Percentiles rank a stretch among this genome's conserved stretches.
These are phyloP conservation scores for Dermochelys coriacea DNA, from an alignment of 2,797 vertebrate genomes.

Conservation along the genomic window DNA sequence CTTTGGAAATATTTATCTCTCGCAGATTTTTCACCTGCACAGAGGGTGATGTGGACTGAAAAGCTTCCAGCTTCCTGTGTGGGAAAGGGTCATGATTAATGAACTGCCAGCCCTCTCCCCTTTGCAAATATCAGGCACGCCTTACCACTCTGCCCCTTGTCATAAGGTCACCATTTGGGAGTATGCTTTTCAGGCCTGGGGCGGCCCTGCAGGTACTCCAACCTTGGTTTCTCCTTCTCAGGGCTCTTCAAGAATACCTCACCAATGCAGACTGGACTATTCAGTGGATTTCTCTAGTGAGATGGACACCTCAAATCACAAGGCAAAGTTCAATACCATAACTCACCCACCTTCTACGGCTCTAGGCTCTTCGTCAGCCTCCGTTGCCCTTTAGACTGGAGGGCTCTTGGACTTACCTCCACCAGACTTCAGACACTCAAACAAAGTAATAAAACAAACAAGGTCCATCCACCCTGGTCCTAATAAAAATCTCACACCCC, in stretches of 20 bases:
- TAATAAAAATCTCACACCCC: no score
- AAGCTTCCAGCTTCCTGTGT: background rate
- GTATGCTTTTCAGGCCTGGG: background rate
- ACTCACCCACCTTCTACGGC: background rate
- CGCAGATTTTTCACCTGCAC: constrained; percentile 46
- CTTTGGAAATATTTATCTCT: constrained; percentile 65
- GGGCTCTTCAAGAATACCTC: background rate
- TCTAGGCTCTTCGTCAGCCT: background rate
- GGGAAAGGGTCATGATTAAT: constrained; percentile 46
- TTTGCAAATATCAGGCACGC: background rate
- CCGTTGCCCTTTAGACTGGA: background rate
- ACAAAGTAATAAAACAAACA: no score
- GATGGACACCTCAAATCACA: background rate
- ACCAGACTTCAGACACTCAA: no score
- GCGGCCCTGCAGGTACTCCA: background rate
- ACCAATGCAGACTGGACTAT: background rate
- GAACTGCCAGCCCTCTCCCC: constrained; percentile 9
- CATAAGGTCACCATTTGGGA: background rate
- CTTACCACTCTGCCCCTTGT: background rate
- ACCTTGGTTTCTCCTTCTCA: background rate
- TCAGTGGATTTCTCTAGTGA: background rate
- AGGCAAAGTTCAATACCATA: background rate
- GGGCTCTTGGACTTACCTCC: background rate
- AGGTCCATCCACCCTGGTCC: no score
- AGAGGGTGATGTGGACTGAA: constrained; percentile 16